Evolutionary conservation across 2,888 invertebrate species (phyloP), one percentile per base, ranked within the genome.

Genomic region (Stomorhina lunata): DNA sequence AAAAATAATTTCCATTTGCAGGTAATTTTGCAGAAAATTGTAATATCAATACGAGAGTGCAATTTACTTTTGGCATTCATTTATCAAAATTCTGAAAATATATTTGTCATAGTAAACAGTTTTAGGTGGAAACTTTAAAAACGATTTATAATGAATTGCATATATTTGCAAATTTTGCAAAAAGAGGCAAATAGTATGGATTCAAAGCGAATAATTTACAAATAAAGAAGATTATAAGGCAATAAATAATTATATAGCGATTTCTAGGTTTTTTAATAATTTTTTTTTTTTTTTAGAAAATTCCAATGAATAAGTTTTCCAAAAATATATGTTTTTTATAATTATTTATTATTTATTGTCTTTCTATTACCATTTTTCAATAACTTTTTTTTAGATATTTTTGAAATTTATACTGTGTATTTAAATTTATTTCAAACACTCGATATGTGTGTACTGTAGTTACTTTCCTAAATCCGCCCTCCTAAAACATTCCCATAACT

Each of bases 401-500:
- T 34, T 25, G 22, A 65, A 20, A 48, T 48, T n/a, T 34, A 12
- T 6, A n/a, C n/a, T n/a, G n/a, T 59, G 20, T 34, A 12, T 37
- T 4, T 1, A n/a, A 53, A 27, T n/a, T 12, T 15, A 7, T 22
- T 1, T 34, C 17, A 34, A 37, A 17, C 53, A 57, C 43, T 69
- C 57, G 7, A 29, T 43, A 43, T 15, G 40, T 27, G 29, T 69
- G 20, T 15, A 25, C 5, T 43, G 5, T 10, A 37, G 10, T 37
- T 37, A 10, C 4, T 12, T 0, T 4, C n/a, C 2, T 37, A 12
- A 12, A 37, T 12, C 4, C 12, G 20, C 15, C 34, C 10, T 4
- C 9, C 27, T 4, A 34, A 75, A 55, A 55, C 5, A 59, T 76
- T 75, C 75, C 75, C 75, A 65, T 45, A 45, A 61, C 43, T 72